Conservation (phyloP, 37 sponge, comb jelly and placozoan genomes). For the Sycon ciliatum region DNA sequence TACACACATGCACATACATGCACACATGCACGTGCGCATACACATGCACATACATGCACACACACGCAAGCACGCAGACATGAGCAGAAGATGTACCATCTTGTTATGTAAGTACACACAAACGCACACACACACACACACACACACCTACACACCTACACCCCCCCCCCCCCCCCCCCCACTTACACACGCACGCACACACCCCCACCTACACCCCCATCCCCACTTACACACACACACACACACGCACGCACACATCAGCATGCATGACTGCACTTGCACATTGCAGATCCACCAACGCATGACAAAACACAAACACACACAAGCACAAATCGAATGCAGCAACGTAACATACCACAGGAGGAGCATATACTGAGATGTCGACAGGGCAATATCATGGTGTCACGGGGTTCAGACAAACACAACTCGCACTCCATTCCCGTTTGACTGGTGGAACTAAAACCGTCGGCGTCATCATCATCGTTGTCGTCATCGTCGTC, state of each 20-base stretch:
- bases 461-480: constrained; percentile 50
- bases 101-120: background rate
- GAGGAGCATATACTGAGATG: constrained; percentile 67
- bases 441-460: background rate
- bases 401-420: constrained; percentile 60
- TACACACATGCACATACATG: too few species aligned
- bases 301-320: background rate
- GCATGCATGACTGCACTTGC: background rate
- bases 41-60: background rate
- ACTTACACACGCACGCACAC: background rate
- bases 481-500: constrained; percentile 25
- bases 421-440: constrained; percentile 77
- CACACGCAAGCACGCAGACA: background rate
- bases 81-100: background rate
- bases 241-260: constrained; percentile 10
- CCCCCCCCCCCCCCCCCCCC: background rate
- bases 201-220: too few species aligned
- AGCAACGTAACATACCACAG: constrained; percentile 70
- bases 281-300: background rate
- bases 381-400: constrained; percentile 68
- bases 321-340: background rate
- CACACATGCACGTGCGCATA: background rate
- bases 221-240: background rate
- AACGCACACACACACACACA: background rate
- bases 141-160: background rate